phyloP scores from a whole-genome alignment of 2,888 invertebrate genomes.

The Sminthurides aquaticus region DNA sequence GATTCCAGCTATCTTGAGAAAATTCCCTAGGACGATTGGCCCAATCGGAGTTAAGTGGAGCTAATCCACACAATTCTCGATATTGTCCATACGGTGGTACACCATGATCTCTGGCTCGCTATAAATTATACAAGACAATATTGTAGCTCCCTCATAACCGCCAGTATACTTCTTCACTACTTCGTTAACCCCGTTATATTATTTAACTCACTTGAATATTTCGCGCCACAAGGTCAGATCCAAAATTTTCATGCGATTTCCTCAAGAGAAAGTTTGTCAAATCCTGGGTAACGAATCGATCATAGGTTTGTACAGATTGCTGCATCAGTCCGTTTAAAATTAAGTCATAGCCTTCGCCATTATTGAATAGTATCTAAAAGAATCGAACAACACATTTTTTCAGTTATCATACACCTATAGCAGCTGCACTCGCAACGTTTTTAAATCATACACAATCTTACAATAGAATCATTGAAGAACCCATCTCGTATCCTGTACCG shows the following conservation, averaged over 20 bases:
- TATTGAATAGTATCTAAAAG: slow-evolving; percentile 33
- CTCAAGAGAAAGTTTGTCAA: slow-evolving; percentile 37
- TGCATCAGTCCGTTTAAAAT: slow-evolving; percentile 38
- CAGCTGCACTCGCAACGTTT: too few relatives aligned
- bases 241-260: slow-evolving; percentile 31
- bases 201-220: slow-evolving; percentile 28
- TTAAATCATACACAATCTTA: too few relatives aligned
- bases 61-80: slow-evolving; percentile 27
- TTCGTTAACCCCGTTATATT: too few relatives aligned
- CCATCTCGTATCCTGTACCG: slow-evolving; percentile 34
- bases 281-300: slow-evolving; percentile 40
- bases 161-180: too few relatives aligned
- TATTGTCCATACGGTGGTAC: slow-evolving; percentile 27
- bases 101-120: slow-evolving; percentile 33
- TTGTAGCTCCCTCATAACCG: too few relatives aligned
- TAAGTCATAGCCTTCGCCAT: slow-evolving; percentile 38
- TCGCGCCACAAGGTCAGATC: slow-evolving; percentile 39
- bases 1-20: slow-evolving; percentile 25
- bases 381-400: too few relatives aligned
- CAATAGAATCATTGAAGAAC: slow-evolving; percentile 31
- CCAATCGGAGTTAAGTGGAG: slow-evolving; percentile 27
- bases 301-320: slow-evolving; percentile 40
- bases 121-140: too few relatives aligned
- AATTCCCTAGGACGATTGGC: slow-evolving; percentile 29
- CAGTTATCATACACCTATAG: too few relatives aligned